A percentile compares a stretch with the other conserved stretches of the same genome.
These are phyloP conservation scores for Halichoeres trimaculatus DNA, from an alignment of 2,113 vertebrate species.

Conservation along the genomic window DNA sequence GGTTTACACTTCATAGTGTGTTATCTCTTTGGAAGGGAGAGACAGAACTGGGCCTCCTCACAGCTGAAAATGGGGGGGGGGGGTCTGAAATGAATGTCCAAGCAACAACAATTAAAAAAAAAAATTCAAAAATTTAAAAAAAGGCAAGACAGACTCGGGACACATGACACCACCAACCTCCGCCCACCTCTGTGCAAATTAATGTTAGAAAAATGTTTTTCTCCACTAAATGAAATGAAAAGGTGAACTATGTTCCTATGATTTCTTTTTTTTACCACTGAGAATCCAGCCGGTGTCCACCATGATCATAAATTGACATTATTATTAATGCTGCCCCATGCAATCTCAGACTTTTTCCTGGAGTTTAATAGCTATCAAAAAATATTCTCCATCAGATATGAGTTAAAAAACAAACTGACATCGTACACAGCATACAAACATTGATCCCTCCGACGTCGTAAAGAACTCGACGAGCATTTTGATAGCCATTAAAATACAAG, in stretches of 20 bases:
- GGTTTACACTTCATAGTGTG: conserved; percentile 53
- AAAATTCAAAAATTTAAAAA: conserved; percentile 13
- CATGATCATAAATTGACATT: conserved; percentile 42
- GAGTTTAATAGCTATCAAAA: conserved; percentile 84
- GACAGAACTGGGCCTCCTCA: conserved; percentile 69
- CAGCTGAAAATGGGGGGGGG: conserved; percentile 51
- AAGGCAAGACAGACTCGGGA: conserved; percentile 54
- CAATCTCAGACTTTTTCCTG: conserved; percentile 61
- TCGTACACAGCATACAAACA: conserved; percentile 58
- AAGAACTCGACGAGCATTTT: conserved; percentile 65
- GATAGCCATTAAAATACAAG: conserved; percentile 83
- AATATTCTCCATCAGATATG: conserved; percentile 62
- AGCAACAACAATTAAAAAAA: background rate
- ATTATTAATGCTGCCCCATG: conserved; percentile 49
- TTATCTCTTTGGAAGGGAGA: conserved; percentile 70
- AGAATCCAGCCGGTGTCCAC: conserved; percentile 48
- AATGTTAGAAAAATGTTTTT: conserved; percentile 49
- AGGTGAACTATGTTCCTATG: conserved; percentile 36
- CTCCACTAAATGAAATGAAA: conserved; percentile 34
- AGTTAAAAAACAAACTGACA: conserved; percentile 23
- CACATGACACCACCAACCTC: conserved; percentile 48
- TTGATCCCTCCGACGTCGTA: conserved; percentile 56
- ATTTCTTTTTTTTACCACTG: conserved; percentile 45
- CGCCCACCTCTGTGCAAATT: conserved; percentile 74
- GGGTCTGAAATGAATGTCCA: conserved; percentile 38